Evolutionary conservation across 2,113 vertebrate genomes (phyloP), one percentile per base, ranked within the genome.

Genomic region (Okapia johnstoni): DNA sequence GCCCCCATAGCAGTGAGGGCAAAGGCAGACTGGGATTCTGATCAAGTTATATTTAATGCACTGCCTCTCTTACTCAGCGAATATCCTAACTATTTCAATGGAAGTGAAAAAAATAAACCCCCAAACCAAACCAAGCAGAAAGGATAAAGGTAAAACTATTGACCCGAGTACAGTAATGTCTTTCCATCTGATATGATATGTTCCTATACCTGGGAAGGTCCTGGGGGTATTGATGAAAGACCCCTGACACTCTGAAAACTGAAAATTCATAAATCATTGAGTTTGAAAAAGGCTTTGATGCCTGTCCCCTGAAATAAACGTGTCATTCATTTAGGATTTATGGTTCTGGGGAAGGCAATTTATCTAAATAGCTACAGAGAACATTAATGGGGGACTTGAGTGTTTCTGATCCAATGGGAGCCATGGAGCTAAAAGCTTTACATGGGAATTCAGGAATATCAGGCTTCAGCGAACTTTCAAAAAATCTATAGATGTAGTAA

Each of bases 1-100:
- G 81, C 21, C 46, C 92, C 90, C 88, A 3, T 16, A 87, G 86
- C 86, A 70, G 58, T 0, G 77, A 94, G 84, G 86, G 76, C 43
- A 84, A 50, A 91, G 91, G 79, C 61, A 92, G 92, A 46, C 54
- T 63, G 89, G 79, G 52, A 91, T 58, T 94, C 92, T 91, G 93
- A 90, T 97, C 94, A 95, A 96, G 85, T 92, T 84, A 91, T 43
- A 89, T 91, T 94, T 87, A 97, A 97, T 55, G 55, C 83, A 97
- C 92, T 96, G 77, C 40, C 40, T 93, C 66, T 90, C 76, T 90
- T 63, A 30, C 90, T 97, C 91, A 77, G 58, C 43, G 58, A 79
- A 95, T 73, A 96, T 88, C 48, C 77, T 85, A 94, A 48, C 54
- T 76, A 52, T 85, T 91, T 88, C 93, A 80, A 76, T 60, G 28